phyloP scores from a whole-genome alignment of 92 coral and sea anemone species.

The Anthopleura xanthogrammica region DNA sequence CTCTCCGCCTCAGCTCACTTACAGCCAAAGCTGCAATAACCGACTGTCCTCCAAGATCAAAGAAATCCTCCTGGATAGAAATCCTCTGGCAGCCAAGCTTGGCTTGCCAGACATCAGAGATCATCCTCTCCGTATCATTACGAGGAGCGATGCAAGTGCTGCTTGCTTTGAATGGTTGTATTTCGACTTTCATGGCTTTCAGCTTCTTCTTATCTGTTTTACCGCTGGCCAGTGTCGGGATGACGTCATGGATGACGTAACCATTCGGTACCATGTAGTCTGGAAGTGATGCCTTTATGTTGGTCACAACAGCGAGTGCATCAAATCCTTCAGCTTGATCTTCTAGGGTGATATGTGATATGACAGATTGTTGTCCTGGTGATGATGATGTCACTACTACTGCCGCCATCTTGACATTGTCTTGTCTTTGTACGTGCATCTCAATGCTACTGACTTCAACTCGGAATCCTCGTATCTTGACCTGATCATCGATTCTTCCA shows the following conservation, averaged over 20 bases:
- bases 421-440: slow-evolving; percentile 14
- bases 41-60: slow-evolving; percentile 26
- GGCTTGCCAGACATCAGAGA: slow-evolving; percentile 16
- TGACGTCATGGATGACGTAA: slow-evolving; percentile 19
- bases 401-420: slow-evolving; percentile 21
- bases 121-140: slow-evolving; percentile 11
- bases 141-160: slow-evolving; percentile 16
- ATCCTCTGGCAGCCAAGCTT: slow-evolving; percentile 7
- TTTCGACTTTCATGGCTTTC: background rate
- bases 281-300: slow-evolving; percentile 19
- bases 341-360: slow-evolving; percentile 19
- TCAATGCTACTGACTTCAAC: slow-evolving; percentile 23
- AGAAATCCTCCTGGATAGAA: slow-evolving; percentile 17
- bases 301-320: background rate
- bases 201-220: slow-evolving; percentile 24
- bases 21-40: slow-evolving; percentile 16
- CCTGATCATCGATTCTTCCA: slow-evolving; percentile 35
- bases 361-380: slow-evolving; percentile 21
- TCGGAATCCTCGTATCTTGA: slow-evolving; percentile 34
- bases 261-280: slow-evolving; percentile 27
- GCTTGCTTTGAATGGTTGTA: slow-evolving; percentile 1
- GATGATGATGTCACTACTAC: slow-evolving; percentile 20
- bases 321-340: slow-evolving; percentile 8
- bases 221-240: slow-evolving; percentile 29
- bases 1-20: slow-evolving; percentile 8